Evolutionary conservation across 2,113 vertebrate genomes (phyloP), one percentile per base, ranked within the genome.

Genomic region (Microtus richardsoni): DNA sequence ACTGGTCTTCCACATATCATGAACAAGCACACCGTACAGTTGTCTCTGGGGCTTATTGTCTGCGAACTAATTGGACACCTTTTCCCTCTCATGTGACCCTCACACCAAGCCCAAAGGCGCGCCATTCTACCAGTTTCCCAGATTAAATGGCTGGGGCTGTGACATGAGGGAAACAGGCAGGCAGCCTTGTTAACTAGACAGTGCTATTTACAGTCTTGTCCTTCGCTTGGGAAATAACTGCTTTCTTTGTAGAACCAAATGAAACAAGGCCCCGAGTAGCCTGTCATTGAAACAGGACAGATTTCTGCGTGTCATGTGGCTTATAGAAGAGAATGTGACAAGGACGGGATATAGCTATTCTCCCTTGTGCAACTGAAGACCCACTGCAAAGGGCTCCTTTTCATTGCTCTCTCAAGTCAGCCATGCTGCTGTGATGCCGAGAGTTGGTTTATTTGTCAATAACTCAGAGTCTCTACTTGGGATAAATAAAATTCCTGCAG

Each of bases 401-500:
- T 79, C 28, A 62, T 44, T 36, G 77, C 54, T 58, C 30, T 49
- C 28, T 60, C 8, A 13, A 90, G 36, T 92, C 68, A 33, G 12
- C 78, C 39, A 77, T 66, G 74, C 62, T 77, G 1, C 39, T 52
- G 54, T 52, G 92, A 84, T 60, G 84, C 66, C 49, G 39, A 33
- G 28, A 85, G 21, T 41, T 85, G 28, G 71, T 95, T n/a, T 94
- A 88, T 95, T 95, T 95, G 80, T 52, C 94, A 97, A 0, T 78
- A 58, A 0, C 0, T 92, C 88, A 91, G 19, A 52, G 64, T 93
- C 86, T 96, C 66, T 54, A 90, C 33, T 95, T 97, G 60, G 94
- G 89, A 60, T 39, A 60, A 64, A 12, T 80, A 89, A 62, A 85
- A 91, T 66, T 83, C 84, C 33, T 41, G 22, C 96, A 93, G 24